Base-by-base conservation (phyloP, 2,113 vertebrate genomes). In the Rissa tridactyla region DNA sequence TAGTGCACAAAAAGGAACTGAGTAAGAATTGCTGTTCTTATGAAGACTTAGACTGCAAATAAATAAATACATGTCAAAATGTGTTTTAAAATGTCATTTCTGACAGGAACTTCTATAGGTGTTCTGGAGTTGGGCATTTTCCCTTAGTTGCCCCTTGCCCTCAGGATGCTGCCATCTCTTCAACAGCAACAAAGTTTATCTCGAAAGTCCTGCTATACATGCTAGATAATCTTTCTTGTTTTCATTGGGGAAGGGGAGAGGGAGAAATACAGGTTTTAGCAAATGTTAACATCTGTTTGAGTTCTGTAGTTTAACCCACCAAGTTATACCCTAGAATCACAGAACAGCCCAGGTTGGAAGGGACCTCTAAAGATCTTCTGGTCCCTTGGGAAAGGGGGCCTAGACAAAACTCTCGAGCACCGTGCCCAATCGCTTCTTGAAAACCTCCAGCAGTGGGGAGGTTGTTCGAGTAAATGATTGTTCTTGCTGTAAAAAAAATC, bases 321-420 rank as follows among this genome's bases (percentile, higher is more conserved):
- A 22, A 22, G 8, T 61, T 40, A 78, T 52, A 71, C 18, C 8
- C 34, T 8, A 26, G 83, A 75, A n/a, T 82, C 46, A 44, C 5
- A 29, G 36, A 93, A 71, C 20, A 86, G 6, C 10, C 26, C 27
- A 23, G 26, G 30, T 25, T 83, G 49, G 26, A 86, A 71, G 52
- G 15, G 61, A 44, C 44, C 29, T 68, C 2, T 1, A 15, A 62
- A 52, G 15, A n/a, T 70, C 0, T 0, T 32, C 22, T 76, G 46
- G 22, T 44, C 32, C 72, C 26, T n/a, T 54, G 57, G 51, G 17
- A 62, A 71, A 60, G n/a, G 27, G 11, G 85, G 32, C n/a, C 27
- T 36, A 18, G 49, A 14, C 44, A 9, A 78, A 49, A n/a, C 17
- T 55, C 3, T 42, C 13, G 25, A 26, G 16, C 38, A 21, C 15